A percentile compares a stretch with the other conserved stretches of the same genome.
Conservation (phyloP, 2,797 vertebrate genomes). For the Adrianichthys oophorus region DNA sequence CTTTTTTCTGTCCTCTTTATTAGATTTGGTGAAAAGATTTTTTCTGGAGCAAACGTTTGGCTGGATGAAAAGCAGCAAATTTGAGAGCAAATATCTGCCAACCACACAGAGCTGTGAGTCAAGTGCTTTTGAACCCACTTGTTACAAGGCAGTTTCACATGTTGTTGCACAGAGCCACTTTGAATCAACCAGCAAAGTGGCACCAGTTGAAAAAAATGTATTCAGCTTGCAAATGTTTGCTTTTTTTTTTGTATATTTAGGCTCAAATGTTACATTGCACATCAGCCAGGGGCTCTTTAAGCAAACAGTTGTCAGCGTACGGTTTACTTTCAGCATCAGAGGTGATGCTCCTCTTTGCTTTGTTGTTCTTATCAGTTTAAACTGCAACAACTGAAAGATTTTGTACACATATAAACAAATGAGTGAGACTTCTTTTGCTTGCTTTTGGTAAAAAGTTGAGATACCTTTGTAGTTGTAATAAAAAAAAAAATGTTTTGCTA, state of each 20-base stretch:
- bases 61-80: slow-evolving; percentile 20
- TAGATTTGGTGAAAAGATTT: slow-evolving; percentile 2
- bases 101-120: slow-evolving; percentile 48
- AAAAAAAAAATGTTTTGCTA: too few species aligned
- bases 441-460: slow-evolving; percentile 1
- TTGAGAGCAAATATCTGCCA: slow-evolving; percentile 42
- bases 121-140: slow-evolving; percentile 50
- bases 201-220: slow-evolving; percentile 12
- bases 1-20: not conserved
- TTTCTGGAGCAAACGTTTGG: slow-evolving; percentile 2
- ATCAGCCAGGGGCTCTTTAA: slow-evolving; percentile 20
- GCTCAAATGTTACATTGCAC: slow-evolving; percentile 41
- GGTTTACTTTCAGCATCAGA: slow-evolving; percentile 1
- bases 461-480: not conserved
- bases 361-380: slow-evolving; percentile 17
- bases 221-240: slow-evolving; percentile 30
- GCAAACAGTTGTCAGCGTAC: not conserved
- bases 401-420: too few species aligned
- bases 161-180: slow-evolving; percentile 19
- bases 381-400: too few species aligned
- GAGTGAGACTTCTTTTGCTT: not conserved
- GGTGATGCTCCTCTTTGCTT: slow-evolving; percentile 19
- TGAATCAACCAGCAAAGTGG: slow-evolving; percentile 29
- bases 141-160: slow-evolving; percentile 47
- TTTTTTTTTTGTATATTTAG: slow-evolving; percentile 23